Percentiles rank a stretch among this genome's conserved stretches.
These are phyloP conservation scores for Deilephila porcellus DNA, from an alignment of 2,888 invertebrate genomes.

Conservation along the genomic window DNA sequence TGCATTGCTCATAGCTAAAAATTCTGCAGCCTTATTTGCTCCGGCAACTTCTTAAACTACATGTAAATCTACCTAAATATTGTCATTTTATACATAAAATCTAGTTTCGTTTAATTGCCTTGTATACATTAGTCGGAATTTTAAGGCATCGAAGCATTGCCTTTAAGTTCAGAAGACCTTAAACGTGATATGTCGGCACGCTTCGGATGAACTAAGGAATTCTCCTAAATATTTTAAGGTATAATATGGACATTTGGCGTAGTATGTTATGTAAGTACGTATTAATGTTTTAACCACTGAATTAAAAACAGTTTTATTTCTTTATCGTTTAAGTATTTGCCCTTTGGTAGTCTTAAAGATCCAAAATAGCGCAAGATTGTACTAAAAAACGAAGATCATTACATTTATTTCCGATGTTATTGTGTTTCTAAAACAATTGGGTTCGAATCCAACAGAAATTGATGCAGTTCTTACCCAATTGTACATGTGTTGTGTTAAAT, in stretches of 20 bases:
- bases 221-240: constrained; percentile 13
- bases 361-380: too few species aligned
- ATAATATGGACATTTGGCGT: neutral
- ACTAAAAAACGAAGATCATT: too few species aligned
- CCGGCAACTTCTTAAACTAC: neutral
- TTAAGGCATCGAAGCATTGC: constrained; percentile 6
- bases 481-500: too few species aligned
- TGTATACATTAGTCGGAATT: constrained; percentile 4
- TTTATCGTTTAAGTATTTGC: neutral
- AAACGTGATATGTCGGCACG: neutral
- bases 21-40: constrained; percentile 25
- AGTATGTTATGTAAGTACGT: neutral
- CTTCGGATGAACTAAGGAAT: neutral
- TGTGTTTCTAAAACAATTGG: too few species aligned
- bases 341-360: too few species aligned
- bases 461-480: too few species aligned
- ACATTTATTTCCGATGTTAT: too few species aligned
- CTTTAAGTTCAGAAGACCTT: constrained; percentile 9
- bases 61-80: constrained; percentile 16
- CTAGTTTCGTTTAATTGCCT: constrained; percentile 23
- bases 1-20: constrained; percentile 23
- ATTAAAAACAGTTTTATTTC: neutral
- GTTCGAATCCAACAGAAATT: too few species aligned
- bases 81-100: constrained; percentile 25
- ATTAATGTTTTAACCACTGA: neutral